These are phyloP conservation scores for Phthorimaea operculella DNA, from an alignment of 1,140 invertebrate genomes.

Conservation along the genomic window DNA sequence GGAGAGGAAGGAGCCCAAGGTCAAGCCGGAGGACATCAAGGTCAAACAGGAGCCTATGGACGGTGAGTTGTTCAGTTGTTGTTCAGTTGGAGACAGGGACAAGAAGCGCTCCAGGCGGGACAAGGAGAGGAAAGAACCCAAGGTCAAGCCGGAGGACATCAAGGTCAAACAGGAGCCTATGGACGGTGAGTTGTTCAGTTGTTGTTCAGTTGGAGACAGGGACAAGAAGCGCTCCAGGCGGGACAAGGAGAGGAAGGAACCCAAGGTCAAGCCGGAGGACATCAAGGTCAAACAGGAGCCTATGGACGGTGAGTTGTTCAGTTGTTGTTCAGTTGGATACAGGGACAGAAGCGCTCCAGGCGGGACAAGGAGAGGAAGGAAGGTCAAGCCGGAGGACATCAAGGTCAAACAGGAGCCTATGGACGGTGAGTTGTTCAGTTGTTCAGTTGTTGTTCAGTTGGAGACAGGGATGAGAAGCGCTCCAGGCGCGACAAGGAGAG, in stretches of 20 bases:
- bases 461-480: constrained; percentile 68
- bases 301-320: constrained; percentile 77
- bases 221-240: constrained; percentile 68
- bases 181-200: constrained; percentile 80
- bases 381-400: constrained; percentile 71
- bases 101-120: constrained; percentile 68
- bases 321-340: too few species aligned
- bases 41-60: constrained; percentile 82
- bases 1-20: constrained; percentile 64
- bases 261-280: constrained; percentile 69
- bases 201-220: constrained; percentile 60
- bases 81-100: constrained; percentile 64
- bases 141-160: constrained; percentile 71
- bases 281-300: constrained; percentile 84
- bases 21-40: constrained; percentile 74
- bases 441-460: too few species aligned
- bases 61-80: constrained; percentile 73
- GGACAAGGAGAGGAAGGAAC: constrained; percentile 65
- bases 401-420: constrained; percentile 83
- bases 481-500: constrained; percentile 67
- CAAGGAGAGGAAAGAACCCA: constrained; percentile 63
- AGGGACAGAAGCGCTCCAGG: constrained; percentile 66
- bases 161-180: constrained; percentile 83
- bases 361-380: constrained; percentile 67
- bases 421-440: constrained; percentile 78